A percentile compares a stretch with the other conserved stretches of the same genome.
phyloP scores from a whole-genome alignment of 2,888 invertebrate genomes.

The Cephus nigrinus region DNA sequence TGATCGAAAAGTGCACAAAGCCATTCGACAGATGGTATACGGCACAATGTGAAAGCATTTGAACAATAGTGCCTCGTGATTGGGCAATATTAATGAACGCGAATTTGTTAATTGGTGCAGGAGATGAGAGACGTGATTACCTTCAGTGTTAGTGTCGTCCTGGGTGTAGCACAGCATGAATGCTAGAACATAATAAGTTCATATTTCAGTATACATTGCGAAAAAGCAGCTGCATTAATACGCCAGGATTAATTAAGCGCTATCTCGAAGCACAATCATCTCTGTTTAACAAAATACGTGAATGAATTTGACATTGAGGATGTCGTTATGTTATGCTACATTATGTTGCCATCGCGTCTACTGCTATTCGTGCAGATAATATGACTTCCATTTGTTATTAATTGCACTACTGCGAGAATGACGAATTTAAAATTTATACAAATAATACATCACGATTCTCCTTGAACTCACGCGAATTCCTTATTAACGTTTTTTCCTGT shows the following conservation, averaged over 20 bases:
- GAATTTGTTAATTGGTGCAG: slow-evolving; percentile 42
- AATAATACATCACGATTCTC: neutral
- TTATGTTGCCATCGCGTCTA: neutral
- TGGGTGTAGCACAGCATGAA: slow-evolving; percentile 96
- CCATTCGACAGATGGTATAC: neutral
- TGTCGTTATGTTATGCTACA: neutral
- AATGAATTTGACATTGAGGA: neutral
- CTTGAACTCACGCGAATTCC: neutral
- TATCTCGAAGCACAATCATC: slow-evolving; percentile 35
- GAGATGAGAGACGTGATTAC: slow-evolving; percentile 68
- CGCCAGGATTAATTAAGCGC: slow-evolving; percentile 48
- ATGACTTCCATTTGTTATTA: neutral
- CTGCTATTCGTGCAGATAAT: neutral
- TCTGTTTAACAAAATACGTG: slow-evolving; percentile 13
- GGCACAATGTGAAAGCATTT: neutral
- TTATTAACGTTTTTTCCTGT: neutral
- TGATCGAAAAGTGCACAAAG: neutral
- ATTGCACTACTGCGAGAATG: neutral
- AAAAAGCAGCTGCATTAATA: slow-evolving; percentile 20
- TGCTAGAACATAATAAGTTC: slow-evolving; percentile 78
- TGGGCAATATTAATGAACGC: slow-evolving; percentile 33
- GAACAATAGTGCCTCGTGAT: neutral
- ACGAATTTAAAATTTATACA: neutral
- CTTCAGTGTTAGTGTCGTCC: slow-evolving; percentile 91
- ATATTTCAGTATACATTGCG: slow-evolving; percentile 32